Percentiles rank a stretch among this genome's conserved stretches.
phyloP scores from a whole-genome alignment of 2,888 invertebrate species.

The Cantharis flavilabris region DNA sequence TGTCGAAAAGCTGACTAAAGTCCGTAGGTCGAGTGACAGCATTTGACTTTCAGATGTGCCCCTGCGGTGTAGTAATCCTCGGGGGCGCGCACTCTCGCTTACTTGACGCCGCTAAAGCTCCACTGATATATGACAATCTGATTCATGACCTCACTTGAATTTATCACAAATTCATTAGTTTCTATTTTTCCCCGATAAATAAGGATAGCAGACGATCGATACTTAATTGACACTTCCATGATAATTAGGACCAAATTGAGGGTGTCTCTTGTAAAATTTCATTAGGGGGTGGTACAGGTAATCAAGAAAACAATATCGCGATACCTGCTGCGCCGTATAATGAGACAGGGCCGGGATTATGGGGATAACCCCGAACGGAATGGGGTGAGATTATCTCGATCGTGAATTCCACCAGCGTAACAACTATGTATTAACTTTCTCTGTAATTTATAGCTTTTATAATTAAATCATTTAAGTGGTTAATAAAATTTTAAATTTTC shows the following conservation, averaged over 20 bases:
- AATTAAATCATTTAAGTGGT: constrained; percentile 36
- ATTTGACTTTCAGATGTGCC: constrained; percentile 59
- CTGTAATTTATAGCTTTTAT: constrained; percentile 41
- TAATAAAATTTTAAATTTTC: constrained; percentile 4
- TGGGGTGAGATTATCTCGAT: constrained; percentile 47
- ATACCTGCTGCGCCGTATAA: constrained; percentile 54
- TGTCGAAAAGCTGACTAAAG: constrained; percentile 40
- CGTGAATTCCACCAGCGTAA: constrained; percentile 40
- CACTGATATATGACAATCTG: constrained; percentile 31
- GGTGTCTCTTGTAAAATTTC: constrained; percentile 20
- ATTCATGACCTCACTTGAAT: constrained; percentile 16
- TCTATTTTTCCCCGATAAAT: not conserved
- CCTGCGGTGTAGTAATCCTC: constrained; percentile 49
- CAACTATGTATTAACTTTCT: constrained; percentile 35
- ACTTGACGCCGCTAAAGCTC: constrained; percentile 39
- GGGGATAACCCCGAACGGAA: constrained; percentile 42
- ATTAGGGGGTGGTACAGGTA: constrained; percentile 42
- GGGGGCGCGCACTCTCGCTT: constrained; percentile 37
- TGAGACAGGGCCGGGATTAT: constrained; percentile 50
- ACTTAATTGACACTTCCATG: not conserved
- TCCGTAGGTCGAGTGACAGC: constrained; percentile 51
- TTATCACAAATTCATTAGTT: not conserved
- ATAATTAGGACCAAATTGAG: not conserved
- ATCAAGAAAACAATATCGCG: constrained; percentile 59
- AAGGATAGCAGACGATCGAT: not conserved